phyloP scores from a whole-genome alignment of 2,797 vertebrate genomes.

The Diglossa cyanea region DNA sequence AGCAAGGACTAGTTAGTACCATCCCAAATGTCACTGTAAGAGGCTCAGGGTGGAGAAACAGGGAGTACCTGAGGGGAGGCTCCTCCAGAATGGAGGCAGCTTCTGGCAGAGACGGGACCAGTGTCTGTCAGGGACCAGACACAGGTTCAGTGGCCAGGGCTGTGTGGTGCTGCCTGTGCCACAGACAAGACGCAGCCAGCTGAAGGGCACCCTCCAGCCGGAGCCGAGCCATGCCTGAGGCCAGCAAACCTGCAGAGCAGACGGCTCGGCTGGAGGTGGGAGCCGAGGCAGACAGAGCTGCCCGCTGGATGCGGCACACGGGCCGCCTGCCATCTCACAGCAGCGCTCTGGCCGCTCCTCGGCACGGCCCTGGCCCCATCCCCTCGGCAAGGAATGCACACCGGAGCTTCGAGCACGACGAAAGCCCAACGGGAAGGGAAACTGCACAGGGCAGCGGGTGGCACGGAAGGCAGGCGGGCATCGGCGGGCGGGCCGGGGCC shows the following conservation, averaged over 20 bases:
- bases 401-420: neutral
- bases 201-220: neutral
- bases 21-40: neutral
- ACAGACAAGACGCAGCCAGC: neutral
- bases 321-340: neutral
- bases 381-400: neutral
- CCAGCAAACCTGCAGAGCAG: constrained; percentile 85
- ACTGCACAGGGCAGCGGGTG: neutral
- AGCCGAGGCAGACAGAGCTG: neutral
- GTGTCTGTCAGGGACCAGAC: constrained; percentile 45
- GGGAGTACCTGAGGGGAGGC: neutral
- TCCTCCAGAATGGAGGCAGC: neutral
- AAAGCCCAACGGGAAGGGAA: neutral
- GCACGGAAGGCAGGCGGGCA: neutral
- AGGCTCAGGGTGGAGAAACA: neutral
- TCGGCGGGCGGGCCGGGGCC: neutral
- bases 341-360: fast-evolving
- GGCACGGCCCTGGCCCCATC: neutral
- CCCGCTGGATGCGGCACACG: fast-evolving
- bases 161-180: neutral
- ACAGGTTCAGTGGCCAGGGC: neutral
- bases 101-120: neutral
- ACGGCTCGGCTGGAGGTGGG: neutral
- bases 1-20: neutral
- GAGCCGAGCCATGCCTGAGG: constrained; percentile 75